phyloP scores from a whole-genome alignment of 2,113 vertebrate genomes.

The Mustelus asterias region DNA sequence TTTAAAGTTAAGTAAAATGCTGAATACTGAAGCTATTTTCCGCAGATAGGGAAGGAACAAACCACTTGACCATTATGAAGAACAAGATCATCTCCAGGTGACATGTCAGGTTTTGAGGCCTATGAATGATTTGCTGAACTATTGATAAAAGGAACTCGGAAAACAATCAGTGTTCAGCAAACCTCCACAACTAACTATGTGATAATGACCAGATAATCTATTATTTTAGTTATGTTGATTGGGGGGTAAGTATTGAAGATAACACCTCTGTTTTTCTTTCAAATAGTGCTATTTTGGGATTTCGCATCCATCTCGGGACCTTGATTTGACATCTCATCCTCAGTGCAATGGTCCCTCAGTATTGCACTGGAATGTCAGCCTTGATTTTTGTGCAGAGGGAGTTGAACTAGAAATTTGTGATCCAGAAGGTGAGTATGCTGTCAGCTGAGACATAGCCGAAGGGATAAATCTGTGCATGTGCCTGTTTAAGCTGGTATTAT shows the following conservation, averaged over 20 bases:
- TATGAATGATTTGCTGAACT: neutral
- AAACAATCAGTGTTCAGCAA: neutral
- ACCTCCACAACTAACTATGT: neutral
- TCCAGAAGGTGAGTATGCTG: neutral
- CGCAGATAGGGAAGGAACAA: neutral
- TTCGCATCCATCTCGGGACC: neutral
- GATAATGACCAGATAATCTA: neutral
- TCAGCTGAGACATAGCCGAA: neutral
- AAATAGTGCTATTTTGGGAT: neutral
- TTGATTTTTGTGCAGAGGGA: neutral
- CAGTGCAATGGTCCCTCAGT: neutral
- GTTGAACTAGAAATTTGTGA: neutral
- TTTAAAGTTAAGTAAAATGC: neutral
- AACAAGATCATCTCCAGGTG: neutral
- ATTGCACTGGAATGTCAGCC: neutral
- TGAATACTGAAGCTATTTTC: neutral
- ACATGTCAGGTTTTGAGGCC: neutral
- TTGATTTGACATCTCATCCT: neutral
- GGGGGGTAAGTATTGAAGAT: neutral
- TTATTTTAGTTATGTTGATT: neutral
- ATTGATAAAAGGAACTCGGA: neutral
- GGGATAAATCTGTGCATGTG: too few relatives aligned
- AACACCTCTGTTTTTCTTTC: neutral
- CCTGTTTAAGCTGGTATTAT: neutral
- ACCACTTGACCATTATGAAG: neutral